Percentiles rank a stretch among this genome's conserved stretches.
Evolutionary conservation across 2,113 vertebrate species (phyloP).

Genomic region (Leiothrix lutea): DNA sequence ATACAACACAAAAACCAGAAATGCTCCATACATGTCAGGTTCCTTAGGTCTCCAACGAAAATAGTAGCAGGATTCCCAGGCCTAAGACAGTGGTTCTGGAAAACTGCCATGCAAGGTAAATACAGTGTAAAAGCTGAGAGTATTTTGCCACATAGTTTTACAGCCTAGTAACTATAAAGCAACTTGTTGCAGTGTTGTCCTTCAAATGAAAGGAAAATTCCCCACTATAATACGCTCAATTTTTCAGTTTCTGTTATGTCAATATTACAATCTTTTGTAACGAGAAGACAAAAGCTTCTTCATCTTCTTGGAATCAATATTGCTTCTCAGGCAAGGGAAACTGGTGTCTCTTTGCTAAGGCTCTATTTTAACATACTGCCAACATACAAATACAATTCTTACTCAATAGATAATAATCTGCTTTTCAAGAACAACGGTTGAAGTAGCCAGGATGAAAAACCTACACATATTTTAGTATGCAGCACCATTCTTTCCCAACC

Average conservation of each 20-base stretch:
- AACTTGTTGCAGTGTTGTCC: not conserved
- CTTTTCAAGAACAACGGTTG: not conserved
- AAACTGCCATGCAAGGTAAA: not conserved
- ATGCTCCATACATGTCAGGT: not conserved
- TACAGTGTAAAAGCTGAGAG: not conserved
- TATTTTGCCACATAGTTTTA: not conserved
- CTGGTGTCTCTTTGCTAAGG: not conserved
- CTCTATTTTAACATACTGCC: not conserved
- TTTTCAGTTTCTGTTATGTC: not conserved
- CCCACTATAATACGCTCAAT: not conserved
- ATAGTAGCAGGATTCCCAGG: not conserved
- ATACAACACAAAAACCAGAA: not conserved
- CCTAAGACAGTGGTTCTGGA: not conserved
- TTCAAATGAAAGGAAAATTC: not conserved
- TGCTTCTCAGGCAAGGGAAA: not conserved
- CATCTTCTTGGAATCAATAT: not conserved
- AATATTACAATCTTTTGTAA: not conserved
- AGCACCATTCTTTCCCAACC: not conserved
- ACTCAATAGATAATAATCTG: not conserved
- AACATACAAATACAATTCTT: conserved; percentile 11
- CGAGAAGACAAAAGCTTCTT: not conserved
- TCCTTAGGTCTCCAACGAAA: not conserved
- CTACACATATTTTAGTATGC: not conserved
- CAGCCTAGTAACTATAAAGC: not conserved
- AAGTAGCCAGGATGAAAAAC: not conserved